Evolutionary conservation across 2,113 vertebrate genomes (phyloP).

Genomic region (Mugil cephalus): DNA sequence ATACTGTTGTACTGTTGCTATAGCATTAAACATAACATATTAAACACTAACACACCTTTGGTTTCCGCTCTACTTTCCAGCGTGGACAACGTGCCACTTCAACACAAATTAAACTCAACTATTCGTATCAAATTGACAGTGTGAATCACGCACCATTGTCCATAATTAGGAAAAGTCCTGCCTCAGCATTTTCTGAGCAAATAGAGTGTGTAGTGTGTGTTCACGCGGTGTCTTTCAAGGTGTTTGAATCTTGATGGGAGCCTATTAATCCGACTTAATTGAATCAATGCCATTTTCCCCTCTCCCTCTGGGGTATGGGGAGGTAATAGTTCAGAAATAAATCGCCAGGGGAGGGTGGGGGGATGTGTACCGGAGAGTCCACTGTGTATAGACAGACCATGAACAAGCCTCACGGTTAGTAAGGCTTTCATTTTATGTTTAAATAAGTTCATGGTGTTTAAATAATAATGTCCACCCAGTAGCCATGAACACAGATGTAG

Average conservation of each 20-base stretch:
- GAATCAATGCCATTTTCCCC: constrained; percentile 61
- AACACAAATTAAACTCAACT: constrained; percentile 66
- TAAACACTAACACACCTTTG: not conserved
- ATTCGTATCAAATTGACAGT: constrained; percentile 52
- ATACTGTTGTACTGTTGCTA: constrained; percentile 1
- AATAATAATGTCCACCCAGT: constrained; percentile 7
- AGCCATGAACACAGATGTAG: constrained; percentile 24
- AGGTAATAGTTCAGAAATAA: constrained; percentile 61
- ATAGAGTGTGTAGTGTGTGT: constrained; percentile 48
- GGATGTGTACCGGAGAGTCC: constrained; percentile 26
- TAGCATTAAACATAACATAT: not conserved
- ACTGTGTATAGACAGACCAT: constrained; percentile 6
- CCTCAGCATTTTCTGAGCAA: constrained; percentile 68
- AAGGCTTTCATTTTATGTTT: too few relatives aligned
- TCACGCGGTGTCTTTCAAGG: constrained; percentile 56
- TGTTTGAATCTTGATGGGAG: constrained; percentile 63
- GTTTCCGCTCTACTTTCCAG: constrained; percentile 19
- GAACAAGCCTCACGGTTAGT: too few relatives aligned
- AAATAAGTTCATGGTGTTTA: constrained; percentile 16
- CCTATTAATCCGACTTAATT: constrained; percentile 78
- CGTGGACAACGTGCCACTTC: constrained; percentile 38
- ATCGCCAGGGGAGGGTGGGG: constrained; percentile 32
- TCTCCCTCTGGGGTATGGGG: constrained; percentile 49
- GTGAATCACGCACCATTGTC: constrained; percentile 51
- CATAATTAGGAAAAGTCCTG: constrained; percentile 55